Base-by-base conservation (phyloP, 2,888 invertebrate genomes). In the Campoplex capitator region DNA sequence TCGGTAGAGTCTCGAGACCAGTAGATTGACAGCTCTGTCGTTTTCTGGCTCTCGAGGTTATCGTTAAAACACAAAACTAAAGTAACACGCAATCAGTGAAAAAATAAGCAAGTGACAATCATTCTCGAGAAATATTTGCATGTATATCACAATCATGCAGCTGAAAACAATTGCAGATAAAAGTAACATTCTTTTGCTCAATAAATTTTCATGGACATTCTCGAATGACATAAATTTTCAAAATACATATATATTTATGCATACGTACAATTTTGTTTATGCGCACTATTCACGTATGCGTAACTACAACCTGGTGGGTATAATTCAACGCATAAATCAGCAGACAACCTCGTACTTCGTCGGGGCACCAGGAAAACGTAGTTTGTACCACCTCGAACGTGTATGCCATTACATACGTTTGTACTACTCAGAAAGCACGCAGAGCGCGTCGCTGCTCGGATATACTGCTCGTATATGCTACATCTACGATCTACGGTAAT, bases 301-400 rank as follows among this genome's bases (percentile, higher is more conserved):
- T 23, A 28, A 70, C 45, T 70, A 28, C 70, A 70, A 23, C 70
- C 28, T 45, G 45, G 45, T 23, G 45, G 45, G 45, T 70, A 79
- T 89, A 90, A 88, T 90, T 82, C 79, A 67, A 77, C 74, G 56
- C 82, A 89, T 90, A 89, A 90, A 90, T 91, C 89, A 90, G 76
- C 86, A 54, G 85, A 84, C 77, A 88, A 78, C 78, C 85, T 78
- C 78, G 81, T 87, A 87, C 81, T 85, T 88, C 70, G 78, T 81
- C 74, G 68, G 62, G 58, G 56, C 73, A 73, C 78, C 78, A 51
- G 76, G 67, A 68, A 78, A 80, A 80, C 80, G 67, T 74, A 83
- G 54, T 76, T 45, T 78, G 78, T 54, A 81, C 77, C 56, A 65
- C 65, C 82, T 81, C 58, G 51, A 84, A 65, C 79, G 83, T 84